These are phyloP conservation scores for Sclerurus mexicanus DNA, from an alignment of 2,113 vertebrate genomes.

Conservation along the genomic window DNA sequence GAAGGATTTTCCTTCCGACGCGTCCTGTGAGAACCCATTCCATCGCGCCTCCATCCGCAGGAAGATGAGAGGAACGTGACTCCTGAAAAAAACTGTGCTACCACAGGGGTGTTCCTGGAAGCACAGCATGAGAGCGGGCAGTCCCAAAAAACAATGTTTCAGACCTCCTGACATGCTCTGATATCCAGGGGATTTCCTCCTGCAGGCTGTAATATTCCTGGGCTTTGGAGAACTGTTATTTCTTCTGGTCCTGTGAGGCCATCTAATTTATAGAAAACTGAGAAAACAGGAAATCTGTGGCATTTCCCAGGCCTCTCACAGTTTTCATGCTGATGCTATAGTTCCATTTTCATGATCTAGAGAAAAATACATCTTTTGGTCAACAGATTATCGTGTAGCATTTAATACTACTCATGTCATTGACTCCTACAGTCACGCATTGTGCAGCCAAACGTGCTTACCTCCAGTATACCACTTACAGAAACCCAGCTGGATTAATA, in stretches of 20 bases:
- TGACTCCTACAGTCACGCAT: background rate
- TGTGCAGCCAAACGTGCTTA: background rate
- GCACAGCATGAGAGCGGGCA: background rate
- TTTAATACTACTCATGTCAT: background rate
- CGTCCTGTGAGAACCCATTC: background rate
- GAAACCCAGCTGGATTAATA: background rate
- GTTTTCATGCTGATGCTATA: conserved; percentile 14
- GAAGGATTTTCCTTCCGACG: background rate
- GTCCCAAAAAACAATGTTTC: conserved; percentile 1
- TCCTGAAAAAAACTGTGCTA: background rate
- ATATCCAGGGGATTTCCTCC: conserved; percentile 44
- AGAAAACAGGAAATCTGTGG: conserved; percentile 48
- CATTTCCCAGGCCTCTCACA: conserved; percentile 20
- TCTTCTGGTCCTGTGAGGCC: conserved; percentile 25
- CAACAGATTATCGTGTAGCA: background rate
- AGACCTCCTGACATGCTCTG: conserved; percentile 18
- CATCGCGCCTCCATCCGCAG: background rate
- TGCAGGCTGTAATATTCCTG: background rate
- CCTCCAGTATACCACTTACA: background rate
- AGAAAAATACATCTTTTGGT: conserved; percentile 31
- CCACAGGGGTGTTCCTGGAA: background rate
- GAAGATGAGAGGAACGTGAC: conserved; percentile 8
- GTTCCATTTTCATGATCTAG: conserved; percentile 6
- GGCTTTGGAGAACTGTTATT: conserved; percentile 23
- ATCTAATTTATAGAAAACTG: conserved; percentile 25